Conservation (phyloP, 2,888 invertebrate genomes). For the Lacanobia oleracea region DNA sequence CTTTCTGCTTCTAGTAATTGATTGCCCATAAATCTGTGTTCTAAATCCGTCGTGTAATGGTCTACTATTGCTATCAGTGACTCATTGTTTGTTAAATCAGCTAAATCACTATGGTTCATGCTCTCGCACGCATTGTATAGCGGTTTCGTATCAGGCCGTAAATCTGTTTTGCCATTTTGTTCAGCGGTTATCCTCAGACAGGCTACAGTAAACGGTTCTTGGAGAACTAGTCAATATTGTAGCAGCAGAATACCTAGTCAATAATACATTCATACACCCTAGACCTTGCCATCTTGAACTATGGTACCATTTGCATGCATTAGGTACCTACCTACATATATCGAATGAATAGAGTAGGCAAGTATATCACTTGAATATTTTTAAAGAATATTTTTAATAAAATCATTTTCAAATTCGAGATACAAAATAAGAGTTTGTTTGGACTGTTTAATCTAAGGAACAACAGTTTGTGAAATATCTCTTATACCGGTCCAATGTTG, state of each 20-base stretch:
- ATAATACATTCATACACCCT: neutral
- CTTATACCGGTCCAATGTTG: too few species aligned
- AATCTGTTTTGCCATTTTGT: constrained; percentile 24
- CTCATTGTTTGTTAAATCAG: constrained; percentile 51
- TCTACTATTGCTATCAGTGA: constrained; percentile 45
- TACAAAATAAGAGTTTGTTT: too few species aligned
- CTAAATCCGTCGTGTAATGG: constrained; percentile 37
- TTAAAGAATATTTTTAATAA: neutral
- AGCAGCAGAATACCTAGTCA: neutral
- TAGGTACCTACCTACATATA: neutral
- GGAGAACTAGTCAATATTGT: neutral
- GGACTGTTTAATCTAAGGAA: too few species aligned
- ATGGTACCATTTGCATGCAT: constrained; percentile 6
- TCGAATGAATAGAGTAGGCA: too few species aligned
- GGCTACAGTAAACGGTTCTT: constrained; percentile 12
- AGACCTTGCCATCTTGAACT: constrained; percentile 9
- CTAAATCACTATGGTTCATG: constrained; percentile 38
- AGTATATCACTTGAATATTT: too few species aligned
- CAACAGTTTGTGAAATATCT: too few species aligned
- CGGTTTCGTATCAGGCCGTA: constrained; percentile 26
- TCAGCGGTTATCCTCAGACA: neutral
- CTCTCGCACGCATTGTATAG: constrained; percentile 21
- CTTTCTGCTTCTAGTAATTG: constrained; percentile 30
- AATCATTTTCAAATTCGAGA: neutral
- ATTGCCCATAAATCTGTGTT: constrained; percentile 41